Conservation (phyloP, 2,888 invertebrate species). For the Clepsis dumicolana region DNA sequence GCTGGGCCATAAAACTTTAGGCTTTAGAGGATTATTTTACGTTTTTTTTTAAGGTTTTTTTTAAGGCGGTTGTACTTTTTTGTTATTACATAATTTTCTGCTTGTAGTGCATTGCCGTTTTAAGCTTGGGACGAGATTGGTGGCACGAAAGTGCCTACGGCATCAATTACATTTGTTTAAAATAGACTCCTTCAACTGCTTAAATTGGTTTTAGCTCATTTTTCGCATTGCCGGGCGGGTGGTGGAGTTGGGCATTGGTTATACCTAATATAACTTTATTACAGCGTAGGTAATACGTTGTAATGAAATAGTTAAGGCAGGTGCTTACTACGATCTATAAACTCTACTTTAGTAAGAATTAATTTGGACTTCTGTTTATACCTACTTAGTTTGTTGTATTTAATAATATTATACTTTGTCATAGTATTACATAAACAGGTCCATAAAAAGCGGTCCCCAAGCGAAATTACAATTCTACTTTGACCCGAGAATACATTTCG, state of each 20-base stretch:
- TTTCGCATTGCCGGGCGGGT: background rate
- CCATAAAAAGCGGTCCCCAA: conserved; percentile 40
- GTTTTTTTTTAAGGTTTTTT: too few species aligned
- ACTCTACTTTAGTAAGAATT: background rate
- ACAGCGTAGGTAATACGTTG: background rate
- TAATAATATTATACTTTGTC: conserved; percentile 34
- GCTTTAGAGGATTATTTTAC: too few species aligned
- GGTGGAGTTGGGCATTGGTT: background rate
- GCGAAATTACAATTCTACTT: conserved; percentile 42
- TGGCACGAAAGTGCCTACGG: too few species aligned
- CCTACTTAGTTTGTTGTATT: conserved; percentile 23
- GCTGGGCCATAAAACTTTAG: too few species aligned
- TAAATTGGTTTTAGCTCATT: background rate
- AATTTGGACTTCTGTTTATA: background rate
- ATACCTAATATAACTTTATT: background rate
- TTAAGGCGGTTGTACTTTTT: too few species aligned
- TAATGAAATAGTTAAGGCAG: background rate
- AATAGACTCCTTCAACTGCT: background rate
- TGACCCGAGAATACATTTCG: conserved; percentile 41
- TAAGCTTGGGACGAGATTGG: too few species aligned
- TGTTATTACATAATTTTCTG: too few species aligned
- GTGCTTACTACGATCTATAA: background rate
- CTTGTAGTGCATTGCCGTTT: too few species aligned
- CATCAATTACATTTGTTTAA: too few species aligned
- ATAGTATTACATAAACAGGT: conserved; percentile 38